These are phyloP conservation scores for Habropoda laboriosa DNA, from an alignment of 1,140 invertebrate species.

Conservation along the genomic window DNA sequence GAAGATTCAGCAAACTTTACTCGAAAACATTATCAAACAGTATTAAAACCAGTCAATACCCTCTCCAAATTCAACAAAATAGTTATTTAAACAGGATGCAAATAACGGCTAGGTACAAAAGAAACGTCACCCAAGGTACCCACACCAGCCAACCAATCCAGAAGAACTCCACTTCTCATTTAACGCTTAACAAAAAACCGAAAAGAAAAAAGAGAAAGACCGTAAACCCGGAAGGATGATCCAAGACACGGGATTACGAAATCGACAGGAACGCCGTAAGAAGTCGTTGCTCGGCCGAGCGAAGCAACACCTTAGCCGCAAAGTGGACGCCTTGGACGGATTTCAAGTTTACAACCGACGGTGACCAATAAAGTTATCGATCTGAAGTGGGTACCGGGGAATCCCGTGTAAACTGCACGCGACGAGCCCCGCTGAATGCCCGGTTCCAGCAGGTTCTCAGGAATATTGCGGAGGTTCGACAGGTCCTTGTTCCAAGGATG, in stretches of 20 bases:
- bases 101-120: too few species aligned
- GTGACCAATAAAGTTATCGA: slow-evolving; percentile 47
- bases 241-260: neutral
- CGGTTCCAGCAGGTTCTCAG: slow-evolving; percentile 1
- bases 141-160: too few species aligned
- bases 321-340: slow-evolving; percentile 20
- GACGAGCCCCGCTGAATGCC: neutral
- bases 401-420: slow-evolving; percentile 14
- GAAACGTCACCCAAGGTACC: too few species aligned
- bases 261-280: neutral
- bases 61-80: too few species aligned
- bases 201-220: neutral
- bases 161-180: neutral
- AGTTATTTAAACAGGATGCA: too few species aligned
- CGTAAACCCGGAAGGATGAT: neutral
- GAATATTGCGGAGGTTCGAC: neutral
- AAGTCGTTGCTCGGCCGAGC: neutral
- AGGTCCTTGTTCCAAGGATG: slow-evolving; percentile 3
- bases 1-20: too few species aligned
- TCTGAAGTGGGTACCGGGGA: neutral
- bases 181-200: neutral
- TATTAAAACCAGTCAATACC: too few species aligned
- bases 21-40: too few species aligned
- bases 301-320: neutral
- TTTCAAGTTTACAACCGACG: slow-evolving; percentile 44